These are phyloP conservation scores for Rhipidura dahli DNA, from an alignment of 2,113 vertebrate species.

Conservation along the genomic window DNA sequence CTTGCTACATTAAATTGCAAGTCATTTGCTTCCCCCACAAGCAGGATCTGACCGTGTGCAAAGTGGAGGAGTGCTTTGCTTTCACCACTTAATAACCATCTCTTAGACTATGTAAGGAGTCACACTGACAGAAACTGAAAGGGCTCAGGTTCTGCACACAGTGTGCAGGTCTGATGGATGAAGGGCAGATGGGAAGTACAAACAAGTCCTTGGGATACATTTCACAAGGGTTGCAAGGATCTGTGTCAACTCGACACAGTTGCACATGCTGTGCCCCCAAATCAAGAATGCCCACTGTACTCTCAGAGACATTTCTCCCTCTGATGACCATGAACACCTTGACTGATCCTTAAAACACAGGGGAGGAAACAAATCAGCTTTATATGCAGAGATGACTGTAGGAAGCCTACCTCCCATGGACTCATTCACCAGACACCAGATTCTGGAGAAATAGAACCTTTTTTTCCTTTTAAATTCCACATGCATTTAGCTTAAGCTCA, in stretches of 20 bases:
- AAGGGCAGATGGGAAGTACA: not conserved
- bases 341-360: not conserved
- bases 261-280: not conserved
- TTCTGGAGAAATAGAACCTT: not conserved
- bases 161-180: not conserved
- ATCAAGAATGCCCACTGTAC: not conserved
- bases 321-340: not conserved
- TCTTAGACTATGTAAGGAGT: not conserved
- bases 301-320: not conserved
- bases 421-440: not conserved
- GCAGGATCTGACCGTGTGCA: not conserved
- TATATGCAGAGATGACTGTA: not conserved
- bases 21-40: not conserved
- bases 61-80: constrained; percentile 13
- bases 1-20: not conserved
- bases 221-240: not conserved
- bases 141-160: not conserved
- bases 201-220: not conserved
- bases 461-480: not conserved
- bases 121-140: not conserved
- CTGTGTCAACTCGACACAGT: not conserved
- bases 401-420: not conserved
- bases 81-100: constrained; percentile 4
- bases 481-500: not conserved
- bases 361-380: not conserved